Base-by-base conservation (phyloP, 2,797 vertebrate species). In the Enteromius thamalakanensis region DNA sequence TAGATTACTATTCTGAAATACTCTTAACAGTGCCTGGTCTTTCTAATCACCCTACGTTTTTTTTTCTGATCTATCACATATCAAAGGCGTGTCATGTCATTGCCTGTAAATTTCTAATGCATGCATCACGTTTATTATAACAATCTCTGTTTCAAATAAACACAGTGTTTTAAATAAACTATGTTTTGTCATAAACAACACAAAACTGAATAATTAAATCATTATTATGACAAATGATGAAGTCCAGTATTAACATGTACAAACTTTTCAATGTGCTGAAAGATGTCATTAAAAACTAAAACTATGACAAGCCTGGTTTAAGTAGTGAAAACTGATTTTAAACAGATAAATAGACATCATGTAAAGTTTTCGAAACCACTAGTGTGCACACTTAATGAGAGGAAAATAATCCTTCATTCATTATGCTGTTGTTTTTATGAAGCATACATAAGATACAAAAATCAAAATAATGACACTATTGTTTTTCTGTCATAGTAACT, bases 1-100 rank as follows among this genome's bases (percentile, higher is more conserved):
- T 42, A 78, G 49, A 74, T n/a, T 21, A 69, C 60, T 3, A 49
- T 62, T 51, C 34, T 58, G 51, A 83, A 21, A 42, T 17, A 78
- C 32, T 78, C 76, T 78, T 71, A 78, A 71, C 55, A 71, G 82
- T 71, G 82, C 65, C 82, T 78, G 82, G 65, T 83, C 21, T 83
- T 83, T 71, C 26, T 60, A 83, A 64, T 78, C 21, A 21, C 47
- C 47, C 60, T 82, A 11, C 37, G 37, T 32, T 76, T 83, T 65
- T 65, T 37, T 80, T 32, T 65, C 40, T 76, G 40, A 64, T 71
- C 55, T 55, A 70, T 34, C 65, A 68, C 51, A 84, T 32, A 37
- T 76, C 29, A 53, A 53, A 62, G 32, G 37, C 19, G 26, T 19
- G 29, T 67, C 49, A 37, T 19, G 3, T 64, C 7, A 69, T 69